Conservation (phyloP, 2,113 vertebrate species). For the Gobio gobio region DNA sequence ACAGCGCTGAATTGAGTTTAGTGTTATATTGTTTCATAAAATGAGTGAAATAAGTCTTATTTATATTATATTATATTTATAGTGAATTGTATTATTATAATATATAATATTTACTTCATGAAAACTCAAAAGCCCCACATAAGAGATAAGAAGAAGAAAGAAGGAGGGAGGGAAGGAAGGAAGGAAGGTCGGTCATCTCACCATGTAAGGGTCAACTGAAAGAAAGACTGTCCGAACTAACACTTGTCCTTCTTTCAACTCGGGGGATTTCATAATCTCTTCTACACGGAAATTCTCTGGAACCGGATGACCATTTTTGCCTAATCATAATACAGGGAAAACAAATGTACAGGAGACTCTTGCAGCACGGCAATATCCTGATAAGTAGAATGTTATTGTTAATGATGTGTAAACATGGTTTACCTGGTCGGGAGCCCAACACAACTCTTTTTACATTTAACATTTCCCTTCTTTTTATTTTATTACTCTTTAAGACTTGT, state of each 20-base stretch:
- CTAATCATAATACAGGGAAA: slow-evolving; percentile 67
- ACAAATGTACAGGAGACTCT: not conserved
- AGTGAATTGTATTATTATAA: not conserved
- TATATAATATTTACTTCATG: not conserved
- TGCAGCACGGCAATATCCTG: not conserved
- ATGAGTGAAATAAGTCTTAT: not conserved
- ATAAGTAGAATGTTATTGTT: not conserved
- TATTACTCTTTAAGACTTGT: not conserved
- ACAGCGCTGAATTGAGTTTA: slow-evolving; percentile 81
- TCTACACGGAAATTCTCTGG: slow-evolving; percentile 87
- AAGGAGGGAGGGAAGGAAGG: too few relatives aligned
- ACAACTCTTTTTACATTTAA: slow-evolving; percentile 81
- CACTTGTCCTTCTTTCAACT: slow-evolving; percentile 80
- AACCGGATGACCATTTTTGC: slow-evolving; percentile 82
- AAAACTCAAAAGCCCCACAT: too few relatives aligned
- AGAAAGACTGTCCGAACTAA: slow-evolving; percentile 86
- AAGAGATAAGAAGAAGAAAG: too few relatives aligned
- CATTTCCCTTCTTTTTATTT: slow-evolving; percentile 43
- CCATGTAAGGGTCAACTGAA: slow-evolving; percentile 98
- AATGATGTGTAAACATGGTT: slow-evolving; percentile 38
- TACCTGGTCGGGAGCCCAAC: slow-evolving; percentile 87
- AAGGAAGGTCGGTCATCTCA: slow-evolving; percentile 64
- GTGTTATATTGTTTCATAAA: not conserved
- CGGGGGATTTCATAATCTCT: slow-evolving; percentile 73
- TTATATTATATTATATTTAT: not conserved